Conservation (phyloP, 2,797 vertebrate species). For the Pyrocephalus nanus region DNA sequence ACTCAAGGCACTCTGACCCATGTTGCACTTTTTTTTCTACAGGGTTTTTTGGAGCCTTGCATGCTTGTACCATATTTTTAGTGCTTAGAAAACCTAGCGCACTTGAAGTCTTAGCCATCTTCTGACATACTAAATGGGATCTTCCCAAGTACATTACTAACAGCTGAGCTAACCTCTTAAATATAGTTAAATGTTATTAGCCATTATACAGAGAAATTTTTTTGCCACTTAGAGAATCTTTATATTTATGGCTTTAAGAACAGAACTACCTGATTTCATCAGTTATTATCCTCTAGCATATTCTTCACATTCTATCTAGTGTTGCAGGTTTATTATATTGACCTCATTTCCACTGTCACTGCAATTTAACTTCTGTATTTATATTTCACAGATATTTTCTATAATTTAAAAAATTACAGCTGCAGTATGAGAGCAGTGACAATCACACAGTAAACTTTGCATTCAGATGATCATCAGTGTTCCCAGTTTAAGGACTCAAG, state of each 20-base stretch:
- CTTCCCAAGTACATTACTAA: background rate
- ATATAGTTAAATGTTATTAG: constrained; percentile 41
- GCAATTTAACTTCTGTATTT: constrained; percentile 55
- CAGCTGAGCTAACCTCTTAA: background rate
- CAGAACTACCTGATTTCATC: constrained; percentile 50
- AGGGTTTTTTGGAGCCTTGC: background rate
- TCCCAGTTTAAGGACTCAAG: constrained; percentile 20
- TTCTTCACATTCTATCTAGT: constrained; percentile 19
- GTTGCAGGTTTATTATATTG: constrained; percentile 51
- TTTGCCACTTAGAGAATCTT: constrained; percentile 20
- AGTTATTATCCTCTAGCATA: constrained; percentile 40
- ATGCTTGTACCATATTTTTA: background rate
- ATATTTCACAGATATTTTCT: constrained; percentile 60
- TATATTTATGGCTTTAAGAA: constrained; percentile 39
- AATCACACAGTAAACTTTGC: constrained; percentile 22
- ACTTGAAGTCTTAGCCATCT: background rate
- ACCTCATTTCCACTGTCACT: constrained; percentile 46
- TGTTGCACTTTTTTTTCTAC: background rate
- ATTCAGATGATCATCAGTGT: background rate
- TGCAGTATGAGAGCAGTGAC: background rate
- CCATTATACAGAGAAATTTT: constrained; percentile 33
- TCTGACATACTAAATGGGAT: background rate
- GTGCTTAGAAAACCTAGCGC: background rate
- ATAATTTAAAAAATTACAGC: constrained; percentile 50
- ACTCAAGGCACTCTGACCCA: background rate